Percentiles rank a stretch among this genome's conserved stretches.
Evolutionary conservation across 2,113 vertebrate species (phyloP).

Genomic region (Brachyhypopomus occidentalis): DNA sequence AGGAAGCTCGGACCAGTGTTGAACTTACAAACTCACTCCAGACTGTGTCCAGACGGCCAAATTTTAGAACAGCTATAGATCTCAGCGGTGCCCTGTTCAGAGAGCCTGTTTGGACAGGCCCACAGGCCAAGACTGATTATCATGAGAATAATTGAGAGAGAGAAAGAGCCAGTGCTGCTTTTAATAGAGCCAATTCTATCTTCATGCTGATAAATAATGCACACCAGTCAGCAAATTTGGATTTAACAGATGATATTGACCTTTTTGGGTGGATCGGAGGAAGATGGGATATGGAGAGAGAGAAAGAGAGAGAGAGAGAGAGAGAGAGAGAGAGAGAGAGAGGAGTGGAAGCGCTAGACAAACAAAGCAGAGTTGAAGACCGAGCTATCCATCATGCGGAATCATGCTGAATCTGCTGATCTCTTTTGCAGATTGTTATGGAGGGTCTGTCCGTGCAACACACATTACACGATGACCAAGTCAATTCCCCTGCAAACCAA

Average conservation of each 20-base stretch:
- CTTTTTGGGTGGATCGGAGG: slow-evolving; percentile 55
- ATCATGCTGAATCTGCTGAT: slow-evolving; percentile 42
- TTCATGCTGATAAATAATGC: slow-evolving; percentile 59
- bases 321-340: neutral
- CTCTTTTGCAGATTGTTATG: slow-evolving; percentile 44
- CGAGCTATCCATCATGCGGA: slow-evolving; percentile 38
- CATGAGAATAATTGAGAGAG: slow-evolving; percentile 53
- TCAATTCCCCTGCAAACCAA: slow-evolving; percentile 51
- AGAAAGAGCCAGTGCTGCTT: slow-evolving; percentile 30
- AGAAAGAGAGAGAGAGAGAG: slow-evolving; percentile 25
- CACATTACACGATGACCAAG: slow-evolving; percentile 33
- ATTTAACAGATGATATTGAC: slow-evolving; percentile 59
- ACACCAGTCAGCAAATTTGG: slow-evolving; percentile 58
- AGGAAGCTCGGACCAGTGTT: neutral
- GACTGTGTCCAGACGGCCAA: slow-evolving; percentile 29
- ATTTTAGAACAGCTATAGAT: slow-evolving; percentile 44
- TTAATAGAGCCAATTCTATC: slow-evolving; percentile 55
- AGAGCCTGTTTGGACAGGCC: slow-evolving; percentile 35
- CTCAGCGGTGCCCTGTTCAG: slow-evolving; percentile 31
- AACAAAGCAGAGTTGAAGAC: slow-evolving; percentile 39
- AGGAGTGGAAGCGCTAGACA: slow-evolving; percentile 36
- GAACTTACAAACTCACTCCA: slow-evolving; percentile 23
- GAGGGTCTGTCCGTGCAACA: slow-evolving; percentile 13
- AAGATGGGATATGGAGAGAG: slow-evolving; percentile 38
- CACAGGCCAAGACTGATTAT: slow-evolving; percentile 55